These are phyloP conservation scores for Riparia riparia DNA, from an alignment of 2,113 vertebrate genomes.

Conservation along the genomic window DNA sequence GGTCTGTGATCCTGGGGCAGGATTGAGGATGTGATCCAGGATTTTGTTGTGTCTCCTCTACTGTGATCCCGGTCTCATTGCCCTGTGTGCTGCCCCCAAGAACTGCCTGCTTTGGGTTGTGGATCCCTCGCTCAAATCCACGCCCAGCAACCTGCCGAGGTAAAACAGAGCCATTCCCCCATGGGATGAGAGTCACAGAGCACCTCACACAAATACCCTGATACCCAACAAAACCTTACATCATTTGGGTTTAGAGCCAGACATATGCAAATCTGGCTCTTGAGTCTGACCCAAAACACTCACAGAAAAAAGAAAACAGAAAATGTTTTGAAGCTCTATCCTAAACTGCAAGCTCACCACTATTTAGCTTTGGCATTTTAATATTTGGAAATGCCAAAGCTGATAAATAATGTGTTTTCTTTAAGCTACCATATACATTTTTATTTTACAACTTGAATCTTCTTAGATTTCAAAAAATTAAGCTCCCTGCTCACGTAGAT, in stretches of 20 bases:
- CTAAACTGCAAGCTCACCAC: slow-evolving; percentile 45
- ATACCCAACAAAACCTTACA: not conserved
- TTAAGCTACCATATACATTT: not conserved
- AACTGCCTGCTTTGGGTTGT: not conserved
- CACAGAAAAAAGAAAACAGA: not conserved
- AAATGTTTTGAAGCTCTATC: not conserved
- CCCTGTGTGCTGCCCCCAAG: not conserved
- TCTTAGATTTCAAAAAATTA: not conserved
- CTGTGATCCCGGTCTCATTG: not conserved
- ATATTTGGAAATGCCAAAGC: slow-evolving; percentile 39
- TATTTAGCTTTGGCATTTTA: slow-evolving; percentile 19
- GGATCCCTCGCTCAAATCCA: not conserved
- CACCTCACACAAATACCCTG: not conserved
- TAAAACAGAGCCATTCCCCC: not conserved
- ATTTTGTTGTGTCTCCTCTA: not conserved
- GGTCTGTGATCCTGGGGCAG: not conserved
- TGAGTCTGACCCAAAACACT: not conserved
- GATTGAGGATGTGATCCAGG: too few species aligned
- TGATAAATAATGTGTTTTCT: slow-evolving; percentile 45
- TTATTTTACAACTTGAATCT: slow-evolving; percentile 12
- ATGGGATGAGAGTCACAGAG: not conserved
- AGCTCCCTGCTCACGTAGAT: not conserved
- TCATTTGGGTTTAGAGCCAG: not conserved
- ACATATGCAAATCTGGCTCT: not conserved
- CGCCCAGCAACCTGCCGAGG: accelerated